Conservation (phyloP, 2,113 vertebrate genomes). For the Asarcornis scutulata region DNA sequence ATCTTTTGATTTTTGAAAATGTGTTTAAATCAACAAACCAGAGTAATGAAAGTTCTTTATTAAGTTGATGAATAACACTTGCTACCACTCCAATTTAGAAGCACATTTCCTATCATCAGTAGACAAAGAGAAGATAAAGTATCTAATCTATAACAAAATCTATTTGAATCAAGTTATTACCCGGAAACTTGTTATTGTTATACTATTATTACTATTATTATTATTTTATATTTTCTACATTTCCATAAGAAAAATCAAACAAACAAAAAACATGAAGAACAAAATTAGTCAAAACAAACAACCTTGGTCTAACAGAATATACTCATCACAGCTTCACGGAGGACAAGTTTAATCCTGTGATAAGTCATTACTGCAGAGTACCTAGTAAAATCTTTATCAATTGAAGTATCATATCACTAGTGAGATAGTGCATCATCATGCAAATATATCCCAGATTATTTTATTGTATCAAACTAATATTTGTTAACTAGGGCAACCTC, state of each 20-base stretch:
- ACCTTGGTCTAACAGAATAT: not conserved
- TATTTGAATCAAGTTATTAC: not conserved
- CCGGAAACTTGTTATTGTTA: not conserved
- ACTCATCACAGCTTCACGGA: not conserved
- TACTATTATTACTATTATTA: too few relatives aligned
- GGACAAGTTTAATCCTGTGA: not conserved
- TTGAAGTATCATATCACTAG: not conserved
- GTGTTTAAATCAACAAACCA: not conserved
- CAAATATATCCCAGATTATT: not conserved
- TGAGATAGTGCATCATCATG: not conserved
- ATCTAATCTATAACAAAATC: not conserved
- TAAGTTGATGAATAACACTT: not conserved
- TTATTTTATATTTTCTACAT: not conserved
- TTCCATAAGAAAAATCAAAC: not conserved
- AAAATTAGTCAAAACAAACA: not conserved
- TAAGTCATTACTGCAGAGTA: not conserved
- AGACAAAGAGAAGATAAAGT: not conserved
- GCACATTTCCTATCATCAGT: not conserved
- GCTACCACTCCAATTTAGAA: not conserved
- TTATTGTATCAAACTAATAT: not conserved
- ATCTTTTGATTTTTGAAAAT: not conserved
- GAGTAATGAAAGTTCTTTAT: not conserved
- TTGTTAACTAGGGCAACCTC: not conserved
- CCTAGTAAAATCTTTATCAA: not conserved
- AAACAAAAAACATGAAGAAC: not conserved